Conservation (phyloP, 2,797 vertebrate species). For the Melanogrammus aeglefinus region DNA sequence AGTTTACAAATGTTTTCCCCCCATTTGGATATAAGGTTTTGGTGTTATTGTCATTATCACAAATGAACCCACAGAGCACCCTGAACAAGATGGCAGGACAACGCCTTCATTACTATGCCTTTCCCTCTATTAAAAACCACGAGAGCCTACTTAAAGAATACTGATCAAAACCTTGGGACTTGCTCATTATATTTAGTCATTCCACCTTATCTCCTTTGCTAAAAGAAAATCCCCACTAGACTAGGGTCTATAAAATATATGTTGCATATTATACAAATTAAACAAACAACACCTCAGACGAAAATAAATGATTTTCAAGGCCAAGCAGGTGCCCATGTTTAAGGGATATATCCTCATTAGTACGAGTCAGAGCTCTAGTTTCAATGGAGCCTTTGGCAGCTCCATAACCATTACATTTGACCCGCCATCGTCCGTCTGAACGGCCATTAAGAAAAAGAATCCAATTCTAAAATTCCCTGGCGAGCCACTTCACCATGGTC, state of each 20-base stretch:
- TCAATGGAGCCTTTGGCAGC: slow-evolving; percentile 54
- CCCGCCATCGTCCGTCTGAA: slow-evolving; percentile 42
- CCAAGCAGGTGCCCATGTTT: slow-evolving; percentile 39
- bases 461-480: neutral
- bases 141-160: neutral
- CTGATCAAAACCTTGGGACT: neutral
- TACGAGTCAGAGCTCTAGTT: slow-evolving; percentile 27
- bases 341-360: slow-evolving; percentile 50
- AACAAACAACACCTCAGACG: neutral
- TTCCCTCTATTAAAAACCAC: neutral
- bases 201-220: neutral
- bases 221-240: neutral
- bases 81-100: neutral
- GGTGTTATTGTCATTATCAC: neutral
- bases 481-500: neutral
- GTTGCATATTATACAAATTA: neutral
- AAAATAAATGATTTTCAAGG: slow-evolving; percentile 27
- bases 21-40: neutral
- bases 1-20: neutral
- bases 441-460: slow-evolving; percentile 34
- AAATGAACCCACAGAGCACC: neutral
- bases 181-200: neutral
- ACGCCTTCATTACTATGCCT: neutral
- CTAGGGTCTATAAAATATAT: slow-evolving; percentile 10
- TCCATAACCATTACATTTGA: slow-evolving; percentile 42